Conservation (phyloP, 2,888 invertebrate species). For the Nephrocerus scutellatus region DNA sequence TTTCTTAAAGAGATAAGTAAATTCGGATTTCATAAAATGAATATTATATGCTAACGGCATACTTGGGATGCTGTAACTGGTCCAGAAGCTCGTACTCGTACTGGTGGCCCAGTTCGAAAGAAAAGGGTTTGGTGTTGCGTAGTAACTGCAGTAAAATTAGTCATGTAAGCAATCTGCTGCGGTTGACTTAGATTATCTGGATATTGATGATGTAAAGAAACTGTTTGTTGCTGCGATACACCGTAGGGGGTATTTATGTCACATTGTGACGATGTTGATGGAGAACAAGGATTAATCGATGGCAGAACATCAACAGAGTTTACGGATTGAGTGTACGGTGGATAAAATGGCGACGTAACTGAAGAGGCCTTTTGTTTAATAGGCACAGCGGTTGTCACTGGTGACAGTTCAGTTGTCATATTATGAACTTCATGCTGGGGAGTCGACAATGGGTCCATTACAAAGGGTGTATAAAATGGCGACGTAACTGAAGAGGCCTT, state of each 20-base stretch:
- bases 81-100: constrained; percentile 30
- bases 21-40: background rate
- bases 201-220: background rate
- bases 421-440: constrained; percentile 33
- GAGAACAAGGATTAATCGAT: too few species aligned
- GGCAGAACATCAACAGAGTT: constrained; percentile 12
- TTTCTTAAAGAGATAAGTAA: constrained; percentile 17
- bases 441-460: constrained; percentile 37
- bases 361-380: too few species aligned
- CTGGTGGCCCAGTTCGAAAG: constrained; percentile 27
- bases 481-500: too few species aligned
- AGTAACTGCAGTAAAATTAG: constrained; percentile 15
- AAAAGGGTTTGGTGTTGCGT: constrained; percentile 31
- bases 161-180: constrained; percentile 21
- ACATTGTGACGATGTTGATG: too few species aligned
- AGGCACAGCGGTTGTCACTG: too few species aligned
- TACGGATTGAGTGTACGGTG: constrained; percentile 21
- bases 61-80: constrained; percentile 24
- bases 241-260: constrained; percentile 15
- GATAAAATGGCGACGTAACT: too few species aligned
- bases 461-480: too few species aligned
- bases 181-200: background rate
- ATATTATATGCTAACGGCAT: background rate
- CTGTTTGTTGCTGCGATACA: constrained; percentile 24
- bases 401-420: too few species aligned